phyloP scores from a whole-genome alignment of 1,140 invertebrate species.

The Musca domestica region DNA sequence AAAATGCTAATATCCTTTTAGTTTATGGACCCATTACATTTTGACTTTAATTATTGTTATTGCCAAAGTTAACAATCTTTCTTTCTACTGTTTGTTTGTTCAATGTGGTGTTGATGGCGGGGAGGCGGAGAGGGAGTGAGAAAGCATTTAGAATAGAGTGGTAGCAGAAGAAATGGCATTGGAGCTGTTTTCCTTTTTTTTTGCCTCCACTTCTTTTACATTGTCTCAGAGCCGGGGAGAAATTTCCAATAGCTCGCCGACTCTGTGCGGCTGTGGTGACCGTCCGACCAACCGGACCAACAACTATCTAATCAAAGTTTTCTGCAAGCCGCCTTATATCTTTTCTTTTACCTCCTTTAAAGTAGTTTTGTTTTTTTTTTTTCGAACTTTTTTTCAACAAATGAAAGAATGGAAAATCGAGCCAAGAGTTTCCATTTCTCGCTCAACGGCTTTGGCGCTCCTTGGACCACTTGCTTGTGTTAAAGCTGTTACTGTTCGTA shows the following conservation, averaged over 20 bases:
- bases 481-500: no score
- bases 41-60: conserved; percentile 53
- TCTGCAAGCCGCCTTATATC: background rate
- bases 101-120: no score
- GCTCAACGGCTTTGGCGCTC: no score
- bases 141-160: no score
- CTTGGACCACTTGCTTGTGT: no score
- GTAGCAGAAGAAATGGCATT: no score
- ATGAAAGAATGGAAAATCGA: background rate
- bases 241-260: background rate
- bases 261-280: background rate
- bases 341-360: background rate
- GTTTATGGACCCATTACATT: conserved; percentile 51
- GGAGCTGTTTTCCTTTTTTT: no score
- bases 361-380: conserved; percentile 9
- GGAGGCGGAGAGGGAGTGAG: no score
- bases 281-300: background rate
- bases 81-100: conserved; percentile 17
- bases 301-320: conserved; percentile 20
- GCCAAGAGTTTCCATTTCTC: background rate
- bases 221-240: no score
- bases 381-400: background rate
- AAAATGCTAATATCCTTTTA: conserved; percentile 47
- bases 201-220: no score
- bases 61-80: conserved; percentile 52